Percentiles rank a stretch among this genome's conserved stretches.
These are phyloP conservation scores for Arenicola marina DNA, from an alignment of 2,888 invertebrate genomes.

Conservation along the genomic window DNA sequence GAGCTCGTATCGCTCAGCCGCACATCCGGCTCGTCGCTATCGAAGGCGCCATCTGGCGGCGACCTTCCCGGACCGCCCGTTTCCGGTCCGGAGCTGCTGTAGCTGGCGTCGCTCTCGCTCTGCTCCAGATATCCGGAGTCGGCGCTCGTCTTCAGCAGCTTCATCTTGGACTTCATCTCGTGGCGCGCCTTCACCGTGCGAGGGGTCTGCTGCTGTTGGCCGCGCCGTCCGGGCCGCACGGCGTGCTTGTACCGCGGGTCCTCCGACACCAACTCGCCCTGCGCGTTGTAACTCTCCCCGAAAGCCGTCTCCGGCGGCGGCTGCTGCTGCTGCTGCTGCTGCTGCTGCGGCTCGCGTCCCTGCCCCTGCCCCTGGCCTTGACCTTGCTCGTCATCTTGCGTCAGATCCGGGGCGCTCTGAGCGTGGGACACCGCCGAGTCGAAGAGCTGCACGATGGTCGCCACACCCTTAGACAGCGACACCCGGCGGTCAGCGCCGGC, in stretches of 20 bases:
- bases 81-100: slow-evolving; percentile 19
- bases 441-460: slow-evolving; percentile 46
- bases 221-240: slow-evolving; percentile 2
- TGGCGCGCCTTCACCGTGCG: slow-evolving; percentile 40
- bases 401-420: slow-evolving; percentile 52
- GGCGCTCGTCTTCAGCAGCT: slow-evolving; percentile 10
- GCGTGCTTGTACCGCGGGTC: slow-evolving; percentile 12
- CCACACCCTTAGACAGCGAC: slow-evolving; percentile 42
- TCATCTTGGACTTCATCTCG: slow-evolving; percentile 27
- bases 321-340: too few relatives aligned
- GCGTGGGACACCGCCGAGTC: slow-evolving; percentile 40
- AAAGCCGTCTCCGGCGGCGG: slow-evolving; percentile 27
- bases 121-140: slow-evolving; percentile 23
- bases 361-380: too few relatives aligned
- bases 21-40: slow-evolving; percentile 4
- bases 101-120: slow-evolving; percentile 28
- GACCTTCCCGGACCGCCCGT: not conserved
- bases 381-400: too few relatives aligned
- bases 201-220: slow-evolving; percentile 37
- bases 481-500: slow-evolving; percentile 19
- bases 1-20: slow-evolving; percentile 2
- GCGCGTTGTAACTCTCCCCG: slow-evolving; percentile 20
- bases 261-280: slow-evolving; percentile 23
- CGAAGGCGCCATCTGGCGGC: slow-evolving; percentile 15
- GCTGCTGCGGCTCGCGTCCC: too few relatives aligned